These are phyloP conservation scores for Trachymyrmex septentrionalis DNA, from an alignment of 1,140 invertebrate species.

Conservation along the genomic window DNA sequence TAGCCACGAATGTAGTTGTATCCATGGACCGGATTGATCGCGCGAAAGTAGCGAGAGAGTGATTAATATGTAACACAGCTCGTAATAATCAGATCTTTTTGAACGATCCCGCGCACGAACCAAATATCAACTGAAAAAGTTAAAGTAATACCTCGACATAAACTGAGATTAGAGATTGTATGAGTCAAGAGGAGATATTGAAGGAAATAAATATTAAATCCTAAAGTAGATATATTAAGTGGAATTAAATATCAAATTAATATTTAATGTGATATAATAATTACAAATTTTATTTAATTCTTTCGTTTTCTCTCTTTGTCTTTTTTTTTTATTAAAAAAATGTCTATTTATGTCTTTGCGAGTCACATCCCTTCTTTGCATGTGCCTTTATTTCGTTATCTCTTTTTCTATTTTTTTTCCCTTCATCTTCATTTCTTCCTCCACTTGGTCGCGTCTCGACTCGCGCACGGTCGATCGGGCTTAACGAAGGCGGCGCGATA, in stretches of 20 bases:
- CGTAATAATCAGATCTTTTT: constrained; percentile 20
- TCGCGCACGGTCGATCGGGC: constrained; percentile 44
- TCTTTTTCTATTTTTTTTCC: background rate
- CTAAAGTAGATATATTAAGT: background rate
- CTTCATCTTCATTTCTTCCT: background rate
- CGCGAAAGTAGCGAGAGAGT: constrained; percentile 22
- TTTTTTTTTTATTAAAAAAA: background rate
- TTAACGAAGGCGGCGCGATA: constrained; percentile 48
- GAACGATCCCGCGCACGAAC: background rate
- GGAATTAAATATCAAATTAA: background rate
- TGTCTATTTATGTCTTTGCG: background rate
- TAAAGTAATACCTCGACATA: background rate
- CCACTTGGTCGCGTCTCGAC: background rate
- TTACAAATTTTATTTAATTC: background rate
- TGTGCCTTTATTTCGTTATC: background rate
- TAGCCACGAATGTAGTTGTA: constrained; percentile 21
- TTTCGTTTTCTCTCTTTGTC: background rate
- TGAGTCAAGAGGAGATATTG: background rate
- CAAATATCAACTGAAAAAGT: constrained; percentile 29
- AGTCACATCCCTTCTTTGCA: background rate
- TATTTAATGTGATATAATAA: background rate
- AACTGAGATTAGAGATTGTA: background rate
- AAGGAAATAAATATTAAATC: background rate
- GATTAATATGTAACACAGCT: constrained; percentile 30
- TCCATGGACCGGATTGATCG: constrained; percentile 11